These are phyloP conservation scores for Palloptera scutellata DNA, from an alignment of 2,888 invertebrate species.

Conservation along the genomic window DNA sequence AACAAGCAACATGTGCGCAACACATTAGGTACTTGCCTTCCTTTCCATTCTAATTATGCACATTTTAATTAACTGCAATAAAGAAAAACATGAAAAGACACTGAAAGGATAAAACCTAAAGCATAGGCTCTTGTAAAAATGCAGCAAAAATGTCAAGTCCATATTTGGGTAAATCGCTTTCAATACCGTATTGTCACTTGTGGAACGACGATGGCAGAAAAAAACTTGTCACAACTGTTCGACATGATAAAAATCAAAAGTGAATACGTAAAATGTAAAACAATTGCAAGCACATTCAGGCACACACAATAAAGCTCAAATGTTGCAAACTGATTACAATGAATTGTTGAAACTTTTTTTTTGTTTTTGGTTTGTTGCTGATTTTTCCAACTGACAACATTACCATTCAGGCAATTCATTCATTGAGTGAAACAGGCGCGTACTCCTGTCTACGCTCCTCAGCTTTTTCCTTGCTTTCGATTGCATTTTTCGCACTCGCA, in stretches of 20 bases:
- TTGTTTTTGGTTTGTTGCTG: too few relatives aligned
- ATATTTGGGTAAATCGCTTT: slow-evolving; percentile 40
- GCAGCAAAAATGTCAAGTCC: slow-evolving; percentile 26
- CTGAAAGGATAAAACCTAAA: not conserved
- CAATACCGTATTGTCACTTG: slow-evolving; percentile 27
- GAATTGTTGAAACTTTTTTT: too few relatives aligned
- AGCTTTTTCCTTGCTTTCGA: too few relatives aligned
- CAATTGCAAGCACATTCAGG: not conserved
- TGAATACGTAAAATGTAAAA: slow-evolving; percentile 15
- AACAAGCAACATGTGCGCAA: too few relatives aligned
- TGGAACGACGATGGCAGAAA: slow-evolving; percentile 21
- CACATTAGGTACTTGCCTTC: too few relatives aligned
- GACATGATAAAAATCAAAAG: slow-evolving; percentile 41
- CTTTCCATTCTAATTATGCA: not conserved
- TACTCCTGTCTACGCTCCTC: too few relatives aligned
- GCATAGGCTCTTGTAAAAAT: slow-evolving; percentile 41
- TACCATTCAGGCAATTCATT: too few relatives aligned
- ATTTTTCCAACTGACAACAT: too few relatives aligned
- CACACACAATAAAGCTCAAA: too few relatives aligned
- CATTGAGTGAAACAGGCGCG: too few relatives aligned
- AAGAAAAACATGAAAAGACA: slow-evolving; percentile 1
- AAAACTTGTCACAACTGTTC: slow-evolving; percentile 13
- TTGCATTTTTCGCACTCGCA: too few relatives aligned
- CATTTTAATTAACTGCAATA: slow-evolving; percentile 10
- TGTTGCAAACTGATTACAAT: too few relatives aligned